Percentiles rank a stretch among this genome's conserved stretches.
These are phyloP conservation scores for Lycopodina hypogea DNA, from an alignment of 37 sponge, comb jelly and placozoan species.

Conservation along the genomic window DNA sequence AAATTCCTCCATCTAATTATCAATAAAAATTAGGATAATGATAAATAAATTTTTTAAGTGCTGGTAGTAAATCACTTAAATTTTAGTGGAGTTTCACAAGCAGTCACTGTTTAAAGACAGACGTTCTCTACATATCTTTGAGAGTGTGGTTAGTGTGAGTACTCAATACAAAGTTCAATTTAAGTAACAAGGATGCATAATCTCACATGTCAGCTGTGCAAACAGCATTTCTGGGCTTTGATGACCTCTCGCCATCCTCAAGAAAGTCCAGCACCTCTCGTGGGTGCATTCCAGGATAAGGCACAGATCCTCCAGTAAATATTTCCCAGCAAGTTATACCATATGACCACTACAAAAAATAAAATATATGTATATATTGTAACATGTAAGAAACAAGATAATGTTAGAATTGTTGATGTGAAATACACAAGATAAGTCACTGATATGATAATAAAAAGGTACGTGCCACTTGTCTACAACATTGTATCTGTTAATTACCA, in stretches of 20 bases:
- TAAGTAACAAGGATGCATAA: background rate
- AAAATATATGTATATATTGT: background rate
- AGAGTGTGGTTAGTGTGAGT: too few species aligned
- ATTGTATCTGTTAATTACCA: conserved; percentile 12
- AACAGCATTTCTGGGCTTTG: conserved; percentile 26
- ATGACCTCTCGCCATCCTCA: conserved; percentile 9
- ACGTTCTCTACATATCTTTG: too few species aligned
- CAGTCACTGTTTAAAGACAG: background rate
- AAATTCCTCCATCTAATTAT: too few species aligned
- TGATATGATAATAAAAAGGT: background rate
- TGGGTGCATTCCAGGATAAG: conserved; percentile 45
- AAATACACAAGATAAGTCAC: too few species aligned
- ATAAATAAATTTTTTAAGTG: too few species aligned
- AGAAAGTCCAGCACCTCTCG: background rate
- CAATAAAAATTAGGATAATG: too few species aligned
- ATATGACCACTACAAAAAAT: conserved; percentile 45
- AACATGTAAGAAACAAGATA: too few species aligned
- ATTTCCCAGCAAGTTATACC: conserved; percentile 62
- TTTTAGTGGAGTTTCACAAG: background rate
- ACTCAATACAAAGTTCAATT: background rate
- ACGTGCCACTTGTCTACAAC: too few species aligned
- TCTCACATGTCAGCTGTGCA: conserved; percentile 52
- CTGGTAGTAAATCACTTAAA: background rate
- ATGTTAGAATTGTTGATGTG: background rate
- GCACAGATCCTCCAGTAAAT: conserved; percentile 42